A percentile compares a stretch with the other conserved stretches of the same genome.
These are phyloP conservation scores for Morelia viridis DNA, from an alignment of 2,797 vertebrate species.

Conservation along the genomic window DNA sequence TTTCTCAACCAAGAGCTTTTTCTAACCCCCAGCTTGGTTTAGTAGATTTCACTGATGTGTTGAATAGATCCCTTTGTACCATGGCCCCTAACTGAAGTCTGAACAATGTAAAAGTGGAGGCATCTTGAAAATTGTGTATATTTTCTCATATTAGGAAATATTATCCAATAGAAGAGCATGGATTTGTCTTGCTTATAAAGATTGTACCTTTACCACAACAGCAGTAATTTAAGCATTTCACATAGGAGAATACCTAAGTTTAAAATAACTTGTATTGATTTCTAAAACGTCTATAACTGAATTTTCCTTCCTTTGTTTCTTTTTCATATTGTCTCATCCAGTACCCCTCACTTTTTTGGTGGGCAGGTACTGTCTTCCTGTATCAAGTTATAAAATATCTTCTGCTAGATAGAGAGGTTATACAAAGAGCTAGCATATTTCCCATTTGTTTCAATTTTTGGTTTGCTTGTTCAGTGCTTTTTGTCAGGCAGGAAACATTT, in stretches of 20 bases:
- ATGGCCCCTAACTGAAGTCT: neutral
- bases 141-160: neutral
- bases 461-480: slow-evolving; percentile 84
- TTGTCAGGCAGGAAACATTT: slow-evolving; percentile 79
- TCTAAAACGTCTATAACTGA: neutral
- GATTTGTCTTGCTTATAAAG: neutral
- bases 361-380: neutral
- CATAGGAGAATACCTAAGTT: neutral
- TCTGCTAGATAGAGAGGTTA: slow-evolving; percentile 26
- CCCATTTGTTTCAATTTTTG: slow-evolving; percentile 55
- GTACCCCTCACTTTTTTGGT: neutral
- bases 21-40: neutral
- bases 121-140: neutral
- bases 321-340: no score
- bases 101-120: neutral
- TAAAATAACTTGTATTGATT: neutral
- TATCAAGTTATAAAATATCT: neutral
- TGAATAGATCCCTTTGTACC: neutral
- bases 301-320: neutral
- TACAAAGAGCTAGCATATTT: slow-evolving; percentile 39
- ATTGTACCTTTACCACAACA: neutral
- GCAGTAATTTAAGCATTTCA: neutral
- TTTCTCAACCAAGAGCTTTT: neutral
- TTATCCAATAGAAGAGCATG: neutral
- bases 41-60: neutral